Evolutionary conservation across 2,113 vertebrate species (phyloP).

Genomic region (Rostratula benghalensis): DNA sequence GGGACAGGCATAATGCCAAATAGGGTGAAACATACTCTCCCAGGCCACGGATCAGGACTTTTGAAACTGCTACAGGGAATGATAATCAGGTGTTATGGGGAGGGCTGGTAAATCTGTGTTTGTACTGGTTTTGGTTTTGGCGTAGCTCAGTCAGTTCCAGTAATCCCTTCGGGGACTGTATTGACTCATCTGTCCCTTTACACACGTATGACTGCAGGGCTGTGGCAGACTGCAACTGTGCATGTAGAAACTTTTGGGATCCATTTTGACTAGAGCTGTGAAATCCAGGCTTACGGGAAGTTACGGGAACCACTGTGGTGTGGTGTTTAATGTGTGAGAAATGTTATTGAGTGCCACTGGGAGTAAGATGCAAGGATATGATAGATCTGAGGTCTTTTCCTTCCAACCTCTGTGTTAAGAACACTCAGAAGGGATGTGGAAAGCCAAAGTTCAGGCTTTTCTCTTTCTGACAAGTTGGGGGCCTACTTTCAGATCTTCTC

Average conservation of each 20-base stretch:
- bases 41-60: background rate
- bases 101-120: background rate
- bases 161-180: background rate
- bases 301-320: background rate
- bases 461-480: background rate
- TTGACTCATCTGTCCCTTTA: background rate
- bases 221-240: background rate
- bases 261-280: background rate
- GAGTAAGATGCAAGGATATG: background rate
- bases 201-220: background rate
- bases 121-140: accelerated
- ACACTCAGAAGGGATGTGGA: background rate
- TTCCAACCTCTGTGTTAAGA: background rate
- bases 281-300: background rate
- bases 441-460: background rate
- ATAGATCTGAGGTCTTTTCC: background rate
- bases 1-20: background rate
- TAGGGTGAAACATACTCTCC: background rate
- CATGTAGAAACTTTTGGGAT: background rate
- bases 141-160: background rate
- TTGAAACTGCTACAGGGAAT: background rate
- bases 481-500: background rate
- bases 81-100: no score
- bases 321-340: background rate
- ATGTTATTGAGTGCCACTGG: background rate